Conservation (phyloP, 2,797 vertebrate species). For the Eutrigla gurnardus region DNA sequence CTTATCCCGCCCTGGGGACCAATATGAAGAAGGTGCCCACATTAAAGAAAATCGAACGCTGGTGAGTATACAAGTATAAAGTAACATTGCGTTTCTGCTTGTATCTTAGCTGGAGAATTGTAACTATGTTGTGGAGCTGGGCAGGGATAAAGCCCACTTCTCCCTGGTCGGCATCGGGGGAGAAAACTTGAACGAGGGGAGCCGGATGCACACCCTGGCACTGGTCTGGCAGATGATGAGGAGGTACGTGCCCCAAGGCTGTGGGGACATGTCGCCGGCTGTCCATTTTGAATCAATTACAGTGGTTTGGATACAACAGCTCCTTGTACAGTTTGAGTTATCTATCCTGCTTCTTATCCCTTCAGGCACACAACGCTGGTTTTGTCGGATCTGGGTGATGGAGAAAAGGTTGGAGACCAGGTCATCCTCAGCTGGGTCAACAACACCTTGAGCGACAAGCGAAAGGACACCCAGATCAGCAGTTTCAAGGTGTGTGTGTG, state of each 20-base stretch:
- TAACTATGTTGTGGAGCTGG: constrained; percentile 95
- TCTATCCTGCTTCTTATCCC: not conserved
- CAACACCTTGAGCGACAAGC: constrained; percentile 86
- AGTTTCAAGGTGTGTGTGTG: constrained; percentile 91
- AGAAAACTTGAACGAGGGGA: constrained; percentile 93
- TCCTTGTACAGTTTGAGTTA: not conserved
- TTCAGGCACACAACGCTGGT: constrained; percentile 93
- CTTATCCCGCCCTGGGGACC: constrained; percentile 88
- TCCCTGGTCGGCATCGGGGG: constrained; percentile 97
- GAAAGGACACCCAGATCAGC: constrained; percentile 89
- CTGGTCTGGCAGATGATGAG: constrained; percentile 98
- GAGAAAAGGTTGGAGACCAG: constrained; percentile 93
- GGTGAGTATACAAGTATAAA: not conserved
- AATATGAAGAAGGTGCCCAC: constrained; percentile 95
- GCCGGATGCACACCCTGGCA: constrained; percentile 90
- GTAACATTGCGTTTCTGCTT: constrained; percentile 38
- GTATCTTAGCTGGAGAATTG: constrained; percentile 93
- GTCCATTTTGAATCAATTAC: not conserved
- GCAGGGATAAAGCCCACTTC: constrained; percentile 90
- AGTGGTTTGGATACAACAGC: not conserved
- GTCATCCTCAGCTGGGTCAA: constrained; percentile 97
- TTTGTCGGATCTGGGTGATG: constrained; percentile 92
- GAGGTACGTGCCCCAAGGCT: constrained; percentile 81
- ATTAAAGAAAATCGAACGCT: constrained; percentile 1
- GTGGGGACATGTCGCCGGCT: too few species aligned